A percentile compares a stretch with the other conserved stretches of the same genome.
phyloP scores from a whole-genome alignment of 2,888 invertebrate genomes.

The Phortica magna region DNA sequence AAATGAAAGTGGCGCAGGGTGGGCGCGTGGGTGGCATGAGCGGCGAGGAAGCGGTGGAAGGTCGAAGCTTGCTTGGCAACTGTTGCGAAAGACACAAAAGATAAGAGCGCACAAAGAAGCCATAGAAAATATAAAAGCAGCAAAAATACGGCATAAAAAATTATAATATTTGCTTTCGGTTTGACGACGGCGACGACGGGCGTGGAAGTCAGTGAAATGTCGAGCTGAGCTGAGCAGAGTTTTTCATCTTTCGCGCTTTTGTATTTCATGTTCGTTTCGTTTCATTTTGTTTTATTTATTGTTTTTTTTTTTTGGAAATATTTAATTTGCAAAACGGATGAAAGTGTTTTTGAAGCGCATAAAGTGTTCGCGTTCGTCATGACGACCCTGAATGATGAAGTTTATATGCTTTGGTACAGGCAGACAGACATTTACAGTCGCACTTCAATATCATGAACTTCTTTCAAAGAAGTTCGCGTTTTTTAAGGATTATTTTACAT shows the following conservation, averaged over 20 bases:
- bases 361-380: slow-evolving; percentile 53
- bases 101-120: slow-evolving; percentile 48
- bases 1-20: slow-evolving; percentile 34
- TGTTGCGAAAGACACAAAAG: slow-evolving; percentile 40
- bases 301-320: slow-evolving; percentile 58
- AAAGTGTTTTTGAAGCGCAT: slow-evolving; percentile 78
- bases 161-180: slow-evolving; percentile 3
- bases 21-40: neutral
- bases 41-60: neutral
- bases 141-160: slow-evolving; percentile 30
- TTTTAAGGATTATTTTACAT: too few species aligned
- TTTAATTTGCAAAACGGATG: slow-evolving; percentile 78
- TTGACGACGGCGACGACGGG: neutral
- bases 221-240: too few species aligned
- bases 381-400: slow-evolving; percentile 8
- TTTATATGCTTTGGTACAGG: too few species aligned
- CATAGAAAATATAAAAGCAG: slow-evolving; percentile 39
- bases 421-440: too few species aligned
- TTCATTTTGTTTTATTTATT: neutral
- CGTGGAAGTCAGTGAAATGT: neutral
- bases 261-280: neutral
- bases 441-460: slow-evolving; percentile 9
- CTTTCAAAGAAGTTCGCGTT: too few species aligned
- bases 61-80: slow-evolving; percentile 53
- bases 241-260: neutral